These are phyloP conservation scores for Drosophila ambigua DNA, from an alignment of 1,140 invertebrate genomes.

Conservation along the genomic window DNA sequence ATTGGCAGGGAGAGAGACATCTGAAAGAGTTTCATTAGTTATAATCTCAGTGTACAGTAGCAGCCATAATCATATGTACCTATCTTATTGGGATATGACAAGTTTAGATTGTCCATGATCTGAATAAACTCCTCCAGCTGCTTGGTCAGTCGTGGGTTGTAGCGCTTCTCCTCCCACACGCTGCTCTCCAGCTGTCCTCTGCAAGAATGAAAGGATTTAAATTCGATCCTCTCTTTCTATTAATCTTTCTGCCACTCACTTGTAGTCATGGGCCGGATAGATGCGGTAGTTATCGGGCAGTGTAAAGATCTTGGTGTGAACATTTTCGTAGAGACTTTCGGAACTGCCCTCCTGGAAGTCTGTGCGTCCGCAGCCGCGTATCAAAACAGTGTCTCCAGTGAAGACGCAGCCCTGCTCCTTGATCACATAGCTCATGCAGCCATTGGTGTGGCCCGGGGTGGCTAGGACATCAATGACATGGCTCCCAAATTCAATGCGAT, in stretches of 20 bases:
- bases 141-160: constrained; percentile 96
- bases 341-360: constrained; percentile 95
- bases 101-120: constrained; percentile 97
- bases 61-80: too few relatives aligned
- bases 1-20: constrained; percentile 94
- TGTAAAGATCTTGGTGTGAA: constrained; percentile 94
- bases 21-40: constrained; percentile 62
- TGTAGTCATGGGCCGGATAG: constrained; percentile 98
- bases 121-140: constrained; percentile 92
- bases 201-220: constrained; percentile 5
- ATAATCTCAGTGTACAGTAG: too few relatives aligned
- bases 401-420: constrained; percentile 92
- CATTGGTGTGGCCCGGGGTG: constrained; percentile 98
- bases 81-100: constrained; percentile 98
- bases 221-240: neutral
- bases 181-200: constrained; percentile 92
- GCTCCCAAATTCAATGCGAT: constrained; percentile 89
- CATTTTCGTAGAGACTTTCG: constrained; percentile 92
- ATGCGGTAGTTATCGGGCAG: constrained; percentile 93
- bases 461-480: constrained; percentile 89
- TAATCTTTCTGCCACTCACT: constrained; percentile 70
- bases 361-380: constrained; percentile 94
- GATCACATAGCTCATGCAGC: constrained; percentile 88
- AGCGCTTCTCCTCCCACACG: constrained; percentile 95
- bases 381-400: constrained; percentile 97